phyloP scores from a whole-genome alignment of 2,797 vertebrate genomes.

The Gadopsis marmoratus region DNA sequence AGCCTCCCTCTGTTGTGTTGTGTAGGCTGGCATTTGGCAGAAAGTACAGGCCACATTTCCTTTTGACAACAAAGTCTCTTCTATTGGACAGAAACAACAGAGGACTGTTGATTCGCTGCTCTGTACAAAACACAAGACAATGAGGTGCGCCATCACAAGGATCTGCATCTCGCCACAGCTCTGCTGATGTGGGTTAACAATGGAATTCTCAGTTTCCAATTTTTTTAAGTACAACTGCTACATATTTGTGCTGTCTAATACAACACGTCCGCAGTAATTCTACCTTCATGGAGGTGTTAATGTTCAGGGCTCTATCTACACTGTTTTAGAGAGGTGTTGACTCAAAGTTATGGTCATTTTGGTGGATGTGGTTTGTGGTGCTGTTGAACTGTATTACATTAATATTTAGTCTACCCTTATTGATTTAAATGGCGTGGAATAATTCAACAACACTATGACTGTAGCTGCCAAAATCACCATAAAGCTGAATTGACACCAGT shows the following conservation, averaged over 20 bases:
- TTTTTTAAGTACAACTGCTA: background rate
- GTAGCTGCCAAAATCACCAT: background rate
- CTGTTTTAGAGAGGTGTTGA: too few species aligned
- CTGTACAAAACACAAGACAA: conserved; percentile 25
- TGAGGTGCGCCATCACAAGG: conserved; percentile 29
- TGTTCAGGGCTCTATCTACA: background rate
- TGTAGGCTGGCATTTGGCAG: conserved; percentile 45
- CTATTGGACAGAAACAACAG: conserved; percentile 56
- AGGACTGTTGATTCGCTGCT: conserved; percentile 39
- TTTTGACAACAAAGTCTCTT: conserved; percentile 60
- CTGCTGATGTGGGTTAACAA: conserved; percentile 3
- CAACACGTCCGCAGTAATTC: background rate
- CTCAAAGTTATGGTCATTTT: background rate
- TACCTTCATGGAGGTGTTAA: background rate
- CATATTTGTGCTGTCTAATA: background rate
- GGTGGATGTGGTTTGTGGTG: background rate
- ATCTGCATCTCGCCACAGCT: conserved; percentile 22
- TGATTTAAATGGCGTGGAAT: background rate
- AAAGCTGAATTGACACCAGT: background rate
- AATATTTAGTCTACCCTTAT: background rate
- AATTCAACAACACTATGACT: background rate
- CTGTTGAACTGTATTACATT: background rate
- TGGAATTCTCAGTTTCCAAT: background rate
- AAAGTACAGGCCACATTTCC: conserved; percentile 32
- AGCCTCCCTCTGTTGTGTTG: conserved; percentile 15